Evolutionary conservation across 30 jellyfish, hydroid and myxozoan genomes (phyloP), one percentile per base, ranked within the genome.

Genomic region (Nemopilema nomurai): DNA sequence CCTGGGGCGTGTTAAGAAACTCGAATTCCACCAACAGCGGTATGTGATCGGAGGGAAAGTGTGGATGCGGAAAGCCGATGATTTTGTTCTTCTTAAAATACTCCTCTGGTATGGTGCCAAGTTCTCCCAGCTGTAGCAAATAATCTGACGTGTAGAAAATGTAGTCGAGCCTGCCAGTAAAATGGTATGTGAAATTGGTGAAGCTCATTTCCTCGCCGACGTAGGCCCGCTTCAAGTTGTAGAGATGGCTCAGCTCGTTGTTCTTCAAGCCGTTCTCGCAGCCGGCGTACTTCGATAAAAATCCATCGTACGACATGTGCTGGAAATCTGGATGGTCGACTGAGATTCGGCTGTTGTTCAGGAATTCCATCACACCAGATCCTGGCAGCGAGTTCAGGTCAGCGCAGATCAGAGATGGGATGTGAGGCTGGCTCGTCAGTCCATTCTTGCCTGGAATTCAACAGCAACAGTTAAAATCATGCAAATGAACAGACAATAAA

Each of bases 41-140:
- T 41, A 92, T 49, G 50, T 92, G 98, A 77, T 92, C 98, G 21
- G 98, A 92, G 22, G 98, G 98, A 76, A 92, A 92, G 63, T 92
- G 98, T 1, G 98, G 98, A 79, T 92, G 98, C 9, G 98, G 98
- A 64, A 92, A 92, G 25, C 98, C 98, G 64, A 92, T 87, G 63
- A 92, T 81, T 79, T 92, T 92, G 64, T 88, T 87, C 74, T 88
- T 84, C 87, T 88, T 87, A 80, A 92, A 74, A 74, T 92, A 92
- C 1, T 92, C 95, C 41, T 81, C 87, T 22, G 89, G 96, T 41
- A 92, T 68, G 27, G 96, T 89, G 62, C 98, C 98, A 23, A 92
- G 93, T 62, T 87, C 97, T 19, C 98, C 98, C 67, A 92, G 92
- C 20, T 71, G 96, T n/a, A 77, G 31, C 57, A 92, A 87, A 31